A percentile compares a stretch with the other conserved stretches of the same genome.
These are phyloP conservation scores for Callyntrura sp. DNA, from an alignment of 2,888 invertebrate species.

Conservation along the genomic window DNA sequence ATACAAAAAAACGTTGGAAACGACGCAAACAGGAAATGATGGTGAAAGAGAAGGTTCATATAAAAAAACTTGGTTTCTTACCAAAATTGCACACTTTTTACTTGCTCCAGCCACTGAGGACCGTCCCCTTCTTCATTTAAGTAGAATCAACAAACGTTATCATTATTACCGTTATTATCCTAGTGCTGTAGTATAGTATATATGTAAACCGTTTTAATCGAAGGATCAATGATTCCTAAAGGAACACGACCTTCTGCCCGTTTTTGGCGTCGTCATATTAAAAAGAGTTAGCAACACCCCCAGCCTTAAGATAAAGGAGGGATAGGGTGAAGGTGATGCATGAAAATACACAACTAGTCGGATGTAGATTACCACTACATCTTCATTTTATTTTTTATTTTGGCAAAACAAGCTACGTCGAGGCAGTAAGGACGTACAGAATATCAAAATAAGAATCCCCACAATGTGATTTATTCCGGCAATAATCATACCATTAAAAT, in stretches of 20 bases:
- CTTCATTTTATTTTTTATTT: too few relatives aligned
- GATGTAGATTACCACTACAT: not conserved
- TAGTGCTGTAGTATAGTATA: too few relatives aligned
- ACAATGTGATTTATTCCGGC: constrained; percentile 10
- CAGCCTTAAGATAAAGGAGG: not conserved
- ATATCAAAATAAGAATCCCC: constrained; percentile 23
- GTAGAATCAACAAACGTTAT: constrained; percentile 21
- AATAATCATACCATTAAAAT: not conserved
- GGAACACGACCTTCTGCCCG: constrained; percentile 27
- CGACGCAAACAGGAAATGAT: constrained; percentile 6
- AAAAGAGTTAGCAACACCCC: too few relatives aligned
- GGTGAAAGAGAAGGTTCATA: constrained; percentile 33
- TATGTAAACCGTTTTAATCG: not conserved
- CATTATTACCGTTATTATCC: too few relatives aligned
- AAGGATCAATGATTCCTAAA: constrained; percentile 24
- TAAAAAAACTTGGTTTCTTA: constrained; percentile 2
- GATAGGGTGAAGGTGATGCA: too few relatives aligned
- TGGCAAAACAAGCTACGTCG: constrained; percentile 19
- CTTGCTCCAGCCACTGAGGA: not conserved
- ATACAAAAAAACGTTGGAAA: constrained; percentile 9
- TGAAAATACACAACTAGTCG: too few relatives aligned
- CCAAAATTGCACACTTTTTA: constrained; percentile 7
- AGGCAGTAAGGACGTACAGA: not conserved
- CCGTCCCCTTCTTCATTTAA: too few relatives aligned
- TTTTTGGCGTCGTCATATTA: too few relatives aligned